Percentiles rank a stretch among this genome's conserved stretches.
These are phyloP conservation scores for Phylloscopus trochiloides DNA, from an alignment of 2,113 vertebrate species.

Conservation along the genomic window DNA sequence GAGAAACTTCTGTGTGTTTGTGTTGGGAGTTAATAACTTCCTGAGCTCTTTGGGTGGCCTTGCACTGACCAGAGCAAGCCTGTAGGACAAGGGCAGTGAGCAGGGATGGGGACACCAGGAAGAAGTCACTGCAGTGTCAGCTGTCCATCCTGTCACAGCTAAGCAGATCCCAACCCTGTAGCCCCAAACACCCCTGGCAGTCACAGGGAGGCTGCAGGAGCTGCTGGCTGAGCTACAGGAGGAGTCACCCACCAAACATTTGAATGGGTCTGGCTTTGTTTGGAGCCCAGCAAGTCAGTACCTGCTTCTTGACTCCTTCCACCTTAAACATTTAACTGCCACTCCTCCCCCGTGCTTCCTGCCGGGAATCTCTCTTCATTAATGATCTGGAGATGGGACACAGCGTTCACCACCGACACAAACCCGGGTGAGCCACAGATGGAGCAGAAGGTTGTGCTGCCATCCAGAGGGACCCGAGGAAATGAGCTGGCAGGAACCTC, in stretches of 20 bases:
- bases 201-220: neutral
- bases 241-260: neutral
- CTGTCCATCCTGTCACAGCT: neutral
- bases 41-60: neutral
- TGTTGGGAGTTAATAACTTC: neutral
- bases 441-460: neutral
- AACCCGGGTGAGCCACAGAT: accelerated
- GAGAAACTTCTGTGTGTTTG: neutral
- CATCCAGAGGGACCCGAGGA: constrained; percentile 22
- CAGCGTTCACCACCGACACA: accelerated
- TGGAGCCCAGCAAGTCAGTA: neutral
- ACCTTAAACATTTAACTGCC: neutral
- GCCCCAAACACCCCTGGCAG: neutral
- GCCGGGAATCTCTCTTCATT: neutral
- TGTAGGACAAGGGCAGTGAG: neutral
- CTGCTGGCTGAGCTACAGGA: neutral
- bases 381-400: no score
- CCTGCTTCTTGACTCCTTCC: neutral
- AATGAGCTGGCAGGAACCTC: neutral
- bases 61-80: neutral
- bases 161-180: accelerated
- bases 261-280: neutral
- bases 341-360: neutral
- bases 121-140: accelerated
- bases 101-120: neutral